Conservation (phyloP, 2,888 invertebrate species). For the Sarcophaga subvicina region DNA sequence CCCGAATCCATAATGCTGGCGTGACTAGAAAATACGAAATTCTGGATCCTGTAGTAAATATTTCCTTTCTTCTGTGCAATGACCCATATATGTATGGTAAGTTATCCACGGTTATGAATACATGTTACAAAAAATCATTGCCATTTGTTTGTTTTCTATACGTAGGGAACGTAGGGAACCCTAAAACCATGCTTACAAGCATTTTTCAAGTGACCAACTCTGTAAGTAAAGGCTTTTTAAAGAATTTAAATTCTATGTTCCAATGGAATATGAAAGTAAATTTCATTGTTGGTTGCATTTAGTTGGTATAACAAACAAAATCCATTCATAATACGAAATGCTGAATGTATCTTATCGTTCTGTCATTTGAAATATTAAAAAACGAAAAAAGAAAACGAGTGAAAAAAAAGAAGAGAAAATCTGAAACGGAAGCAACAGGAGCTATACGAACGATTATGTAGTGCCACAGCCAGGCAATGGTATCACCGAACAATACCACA, state of each 20-base stretch:
- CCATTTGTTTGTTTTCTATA: conserved; percentile 60
- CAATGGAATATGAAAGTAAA: no score
- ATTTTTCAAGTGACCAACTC: conserved; percentile 27
- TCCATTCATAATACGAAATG: conserved; percentile 49
- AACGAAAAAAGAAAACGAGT: neutral
- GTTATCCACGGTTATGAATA: no score
- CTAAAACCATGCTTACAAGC: no score
- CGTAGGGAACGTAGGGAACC: conserved; percentile 23
- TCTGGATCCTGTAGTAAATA: no score
- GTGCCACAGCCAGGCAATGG: conserved; percentile 48
- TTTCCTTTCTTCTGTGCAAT: no score
- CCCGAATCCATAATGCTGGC: no score
- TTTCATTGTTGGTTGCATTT: conserved; percentile 45
- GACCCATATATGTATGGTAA: no score
- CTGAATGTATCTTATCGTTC: conserved; percentile 64
- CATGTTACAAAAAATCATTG: conserved; percentile 44
- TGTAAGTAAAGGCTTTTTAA: neutral
- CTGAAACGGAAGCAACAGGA: conserved; percentile 62
- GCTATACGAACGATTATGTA: conserved; percentile 19
- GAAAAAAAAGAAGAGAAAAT: conserved; percentile 24
- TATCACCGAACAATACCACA: conserved; percentile 58
- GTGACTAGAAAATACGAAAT: no score
- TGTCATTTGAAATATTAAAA: conserved; percentile 47
- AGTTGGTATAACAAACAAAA: neutral
- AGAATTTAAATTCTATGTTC: neutral